phyloP scores from a whole-genome alignment of 2,797 vertebrate species.

The Halcyon chelicuti region DNA sequence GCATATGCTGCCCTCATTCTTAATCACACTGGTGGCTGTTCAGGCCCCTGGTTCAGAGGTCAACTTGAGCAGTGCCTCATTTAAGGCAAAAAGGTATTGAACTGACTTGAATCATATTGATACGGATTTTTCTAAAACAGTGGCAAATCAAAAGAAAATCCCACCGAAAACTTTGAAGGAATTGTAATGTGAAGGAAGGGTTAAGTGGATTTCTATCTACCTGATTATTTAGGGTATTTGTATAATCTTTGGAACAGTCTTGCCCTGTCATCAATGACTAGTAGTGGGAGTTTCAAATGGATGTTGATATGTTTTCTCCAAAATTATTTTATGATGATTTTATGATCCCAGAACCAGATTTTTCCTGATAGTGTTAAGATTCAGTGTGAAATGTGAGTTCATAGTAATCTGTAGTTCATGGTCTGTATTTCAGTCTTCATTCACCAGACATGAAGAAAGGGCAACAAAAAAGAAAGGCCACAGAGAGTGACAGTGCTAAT shows the following conservation, averaged over 20 bases:
- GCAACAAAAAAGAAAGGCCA: not conserved
- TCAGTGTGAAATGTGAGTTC: not conserved
- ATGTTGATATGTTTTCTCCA: not conserved
- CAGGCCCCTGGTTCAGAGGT: not conserved
- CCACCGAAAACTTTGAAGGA: not conserved
- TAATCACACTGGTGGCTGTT: not conserved
- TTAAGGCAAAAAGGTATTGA: not conserved
- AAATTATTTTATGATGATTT: slow-evolving; percentile 4
- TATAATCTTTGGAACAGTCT: not conserved
- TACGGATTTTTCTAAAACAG: not conserved
- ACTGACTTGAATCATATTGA: not conserved
- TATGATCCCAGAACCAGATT: not conserved
- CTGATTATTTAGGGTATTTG: not conserved
- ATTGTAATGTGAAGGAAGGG: not conserved
- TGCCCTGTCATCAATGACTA: not conserved
- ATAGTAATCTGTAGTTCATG: not conserved
- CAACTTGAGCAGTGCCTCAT: not conserved
- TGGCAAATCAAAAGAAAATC: not conserved
- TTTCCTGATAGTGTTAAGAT: not conserved
- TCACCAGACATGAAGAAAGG: slow-evolving; percentile 22
- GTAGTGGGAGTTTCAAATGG: not conserved
- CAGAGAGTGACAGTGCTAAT: slow-evolving; percentile 48
- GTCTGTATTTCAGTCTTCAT: slow-evolving; percentile 40
- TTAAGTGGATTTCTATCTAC: not conserved
- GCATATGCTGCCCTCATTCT: rapidly evolving